These are phyloP conservation scores for Phylloscopus whistleri DNA, from an alignment of 2,113 vertebrate species.

Conservation along the genomic window DNA sequence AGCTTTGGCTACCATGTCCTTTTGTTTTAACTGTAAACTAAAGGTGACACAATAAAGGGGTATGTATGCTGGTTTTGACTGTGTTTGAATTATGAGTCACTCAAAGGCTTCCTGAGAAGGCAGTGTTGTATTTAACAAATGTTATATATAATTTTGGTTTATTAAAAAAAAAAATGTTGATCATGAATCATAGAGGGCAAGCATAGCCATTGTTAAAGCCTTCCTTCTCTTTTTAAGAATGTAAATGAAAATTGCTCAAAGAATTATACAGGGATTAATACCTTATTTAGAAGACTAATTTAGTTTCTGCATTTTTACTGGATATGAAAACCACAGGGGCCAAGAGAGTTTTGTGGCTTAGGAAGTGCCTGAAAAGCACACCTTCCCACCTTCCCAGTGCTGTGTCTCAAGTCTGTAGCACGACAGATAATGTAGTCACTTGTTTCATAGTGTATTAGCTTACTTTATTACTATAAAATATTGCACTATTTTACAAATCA, in stretches of 20 bases:
- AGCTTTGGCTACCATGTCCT: neutral
- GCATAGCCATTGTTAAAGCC: neutral
- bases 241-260: neutral
- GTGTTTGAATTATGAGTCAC: neutral
- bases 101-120: neutral
- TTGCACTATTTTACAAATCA: conserved; percentile 62
- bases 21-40: neutral
- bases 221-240: neutral
- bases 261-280: neutral
- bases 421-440: conserved; percentile 65
- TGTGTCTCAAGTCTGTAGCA: conserved; percentile 32
- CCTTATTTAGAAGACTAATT: neutral
- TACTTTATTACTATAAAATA: conserved; percentile 66
- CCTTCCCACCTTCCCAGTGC: neutral
- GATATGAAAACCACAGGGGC: neutral
- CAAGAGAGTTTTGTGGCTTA: neutral
- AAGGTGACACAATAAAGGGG: neutral
- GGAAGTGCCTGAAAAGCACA: conserved; percentile 2
- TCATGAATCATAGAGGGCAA: neutral
- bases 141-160: neutral
- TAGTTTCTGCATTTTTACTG: neutral
- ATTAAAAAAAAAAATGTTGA: neutral
- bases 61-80: neutral
- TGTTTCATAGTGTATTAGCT: conserved; percentile 55
- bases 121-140: neutral